Percentiles rank a stretch among this genome's conserved stretches.
Conservation (phyloP, 2,113 vertebrate genomes). For the Formicarius rufipectus region DNA sequence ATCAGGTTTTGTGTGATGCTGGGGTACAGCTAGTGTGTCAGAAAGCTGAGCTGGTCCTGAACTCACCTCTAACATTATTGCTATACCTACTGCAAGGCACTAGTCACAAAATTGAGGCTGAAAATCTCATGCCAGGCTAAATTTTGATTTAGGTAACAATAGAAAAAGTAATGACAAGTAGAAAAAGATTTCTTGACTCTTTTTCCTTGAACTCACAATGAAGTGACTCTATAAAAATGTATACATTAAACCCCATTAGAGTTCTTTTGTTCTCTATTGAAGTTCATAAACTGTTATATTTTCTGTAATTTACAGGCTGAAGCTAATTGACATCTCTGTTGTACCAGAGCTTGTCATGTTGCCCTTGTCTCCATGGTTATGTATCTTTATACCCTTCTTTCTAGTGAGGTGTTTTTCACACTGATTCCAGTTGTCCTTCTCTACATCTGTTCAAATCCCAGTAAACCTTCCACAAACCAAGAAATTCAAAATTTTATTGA, state of each 20-base stretch:
- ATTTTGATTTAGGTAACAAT: neutral
- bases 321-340: neutral
- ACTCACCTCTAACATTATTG: neutral
- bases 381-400: neutral
- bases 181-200: neutral
- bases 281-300: neutral
- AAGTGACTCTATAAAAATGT: neutral
- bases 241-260: neutral
- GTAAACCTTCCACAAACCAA: neutral
- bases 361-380: neutral
- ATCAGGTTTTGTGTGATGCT: neutral
- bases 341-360: neutral
- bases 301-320: neutral
- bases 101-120: neutral
- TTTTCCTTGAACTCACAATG: neutral
- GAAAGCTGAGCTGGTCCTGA: neutral
- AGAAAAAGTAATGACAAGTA: neutral
- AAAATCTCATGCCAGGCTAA: neutral
- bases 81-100: neutral
- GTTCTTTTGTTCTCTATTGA: neutral
- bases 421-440: neutral
- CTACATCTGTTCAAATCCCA: neutral
- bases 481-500: neutral
- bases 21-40: neutral
- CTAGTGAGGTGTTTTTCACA: neutral